Conservation (phyloP, 2,113 vertebrate genomes). For the Tiliqua scincoides region DNA sequence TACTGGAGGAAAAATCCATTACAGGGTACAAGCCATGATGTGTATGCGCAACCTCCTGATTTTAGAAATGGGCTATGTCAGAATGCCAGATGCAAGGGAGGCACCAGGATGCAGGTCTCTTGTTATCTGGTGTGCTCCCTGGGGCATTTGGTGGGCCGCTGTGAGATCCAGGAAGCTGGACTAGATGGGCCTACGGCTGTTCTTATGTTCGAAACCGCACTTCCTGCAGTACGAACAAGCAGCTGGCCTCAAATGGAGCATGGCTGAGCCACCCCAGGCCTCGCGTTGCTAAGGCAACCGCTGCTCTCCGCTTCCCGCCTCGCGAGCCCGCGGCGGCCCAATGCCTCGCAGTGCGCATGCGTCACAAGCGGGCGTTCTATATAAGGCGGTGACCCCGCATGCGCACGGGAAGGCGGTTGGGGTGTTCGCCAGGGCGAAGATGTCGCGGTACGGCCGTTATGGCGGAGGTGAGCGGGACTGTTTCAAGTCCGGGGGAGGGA, state of each 20-base stretch:
- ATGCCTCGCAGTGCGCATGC: background rate
- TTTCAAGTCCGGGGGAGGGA: background rate
- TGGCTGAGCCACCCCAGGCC: background rate
- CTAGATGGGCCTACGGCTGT: too few species aligned
- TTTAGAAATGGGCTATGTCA: too few species aligned
- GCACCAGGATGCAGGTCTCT: too few species aligned
- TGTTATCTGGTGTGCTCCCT: too few species aligned
- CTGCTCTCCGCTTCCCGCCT: conserved; percentile 1
- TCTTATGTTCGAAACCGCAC: too few species aligned
- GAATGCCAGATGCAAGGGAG: too few species aligned
- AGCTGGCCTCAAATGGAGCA: background rate
- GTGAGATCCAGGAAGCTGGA: too few species aligned
- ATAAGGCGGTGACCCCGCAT: conserved; percentile 4
- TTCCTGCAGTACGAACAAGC: background rate
- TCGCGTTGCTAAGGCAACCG: background rate
- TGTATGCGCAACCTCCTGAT: too few species aligned
- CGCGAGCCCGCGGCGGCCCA: background rate
- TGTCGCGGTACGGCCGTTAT: conserved; percentile 37
- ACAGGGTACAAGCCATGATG: too few species aligned
- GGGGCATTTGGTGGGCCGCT: too few species aligned
- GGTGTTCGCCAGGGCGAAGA: background rate
- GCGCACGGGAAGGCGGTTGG: background rate
- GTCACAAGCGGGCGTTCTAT: conserved; percentile 1
- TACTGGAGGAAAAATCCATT: too few species aligned
- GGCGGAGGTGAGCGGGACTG: conserved; percentile 28